A percentile compares a stretch with the other conserved stretches of the same genome.
These are phyloP conservation scores for Drepana arcuata DNA, from an alignment of 1,140 invertebrate genomes.

Conservation along the genomic window DNA sequence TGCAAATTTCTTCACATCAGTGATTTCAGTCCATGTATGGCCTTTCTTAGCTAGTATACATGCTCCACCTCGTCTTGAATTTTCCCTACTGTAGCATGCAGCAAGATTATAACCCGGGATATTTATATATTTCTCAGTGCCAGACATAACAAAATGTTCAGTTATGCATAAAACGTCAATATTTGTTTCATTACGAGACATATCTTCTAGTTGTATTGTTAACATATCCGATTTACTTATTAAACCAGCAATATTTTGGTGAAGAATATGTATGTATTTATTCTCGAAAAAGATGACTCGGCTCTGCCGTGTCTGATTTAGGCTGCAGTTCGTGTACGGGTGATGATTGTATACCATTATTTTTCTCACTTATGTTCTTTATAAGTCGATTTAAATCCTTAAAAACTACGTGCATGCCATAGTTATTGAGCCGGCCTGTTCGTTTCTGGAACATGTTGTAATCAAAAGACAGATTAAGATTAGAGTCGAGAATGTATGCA, in stretches of 20 bases:
- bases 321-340: too few relatives aligned
- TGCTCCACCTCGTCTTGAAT: conserved; percentile 7
- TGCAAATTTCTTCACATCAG: conserved; percentile 1
- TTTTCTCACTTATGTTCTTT: not conserved
- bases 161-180: conserved; percentile 12
- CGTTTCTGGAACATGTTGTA: conserved; percentile 6
- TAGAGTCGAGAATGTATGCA: conserved; percentile 9
- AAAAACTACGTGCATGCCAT: conserved; percentile 1
- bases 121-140: conserved; percentile 5
- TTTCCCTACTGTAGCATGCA: conserved; percentile 4
- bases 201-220: conserved; percentile 4
- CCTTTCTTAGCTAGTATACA: conserved; percentile 12
- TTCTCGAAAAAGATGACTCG: conserved; percentile 6
- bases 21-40: conserved; percentile 4
- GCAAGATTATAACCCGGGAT: conserved; percentile 7
- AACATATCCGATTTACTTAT: conserved; percentile 9
- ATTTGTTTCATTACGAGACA: not conserved
- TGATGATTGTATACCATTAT: not conserved
- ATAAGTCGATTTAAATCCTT: conserved; percentile 3
- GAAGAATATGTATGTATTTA: conserved; percentile 8
- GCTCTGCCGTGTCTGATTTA: not conserved
- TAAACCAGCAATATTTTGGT: conserved; percentile 18
- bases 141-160: conserved; percentile 8
- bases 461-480: conserved; percentile 7
- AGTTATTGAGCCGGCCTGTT: conserved; percentile 5